Conservation (phyloP, 1,140 invertebrate species). For the Ctenoplectra terminalis region DNA sequence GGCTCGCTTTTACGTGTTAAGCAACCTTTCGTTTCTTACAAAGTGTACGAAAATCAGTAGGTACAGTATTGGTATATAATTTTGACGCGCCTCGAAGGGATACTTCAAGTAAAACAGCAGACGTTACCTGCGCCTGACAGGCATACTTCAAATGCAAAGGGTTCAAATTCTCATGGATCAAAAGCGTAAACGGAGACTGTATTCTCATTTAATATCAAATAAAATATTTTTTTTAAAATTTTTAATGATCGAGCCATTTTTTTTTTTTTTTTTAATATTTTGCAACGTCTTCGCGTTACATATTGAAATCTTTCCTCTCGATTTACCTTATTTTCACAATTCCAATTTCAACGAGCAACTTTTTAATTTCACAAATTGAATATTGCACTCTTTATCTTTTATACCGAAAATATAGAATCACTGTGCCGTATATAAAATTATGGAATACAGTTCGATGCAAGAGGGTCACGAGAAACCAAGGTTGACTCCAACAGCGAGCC, state of each 20-base stretch:
- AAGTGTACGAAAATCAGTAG: slow-evolving; percentile 1
- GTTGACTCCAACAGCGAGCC: background rate
- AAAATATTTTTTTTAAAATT: no score
- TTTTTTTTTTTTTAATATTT: no score
- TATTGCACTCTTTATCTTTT: background rate
- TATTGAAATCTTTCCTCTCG: no score
- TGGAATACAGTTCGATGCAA: background rate
- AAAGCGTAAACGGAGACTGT: no score
- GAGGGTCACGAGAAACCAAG: background rate
- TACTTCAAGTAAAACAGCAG: background rate
- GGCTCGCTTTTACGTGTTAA: background rate
- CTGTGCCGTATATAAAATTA: background rate
- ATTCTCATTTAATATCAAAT: no score
- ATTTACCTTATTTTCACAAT: background rate
- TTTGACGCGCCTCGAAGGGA: background rate
- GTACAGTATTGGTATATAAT: background rate
- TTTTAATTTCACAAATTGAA: background rate
- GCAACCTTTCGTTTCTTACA: background rate
- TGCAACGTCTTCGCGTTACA: no score
- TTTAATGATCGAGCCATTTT: no score
- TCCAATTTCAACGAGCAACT: no score
- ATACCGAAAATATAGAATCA: background rate
- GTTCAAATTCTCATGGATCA: background rate
- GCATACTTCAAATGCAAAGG: background rate
- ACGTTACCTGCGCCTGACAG: background rate